Evolutionary conservation across 2,113 vertebrate genomes (phyloP), one percentile per base, ranked within the genome.

Genomic region (Atlantisia rogersi): DNA sequence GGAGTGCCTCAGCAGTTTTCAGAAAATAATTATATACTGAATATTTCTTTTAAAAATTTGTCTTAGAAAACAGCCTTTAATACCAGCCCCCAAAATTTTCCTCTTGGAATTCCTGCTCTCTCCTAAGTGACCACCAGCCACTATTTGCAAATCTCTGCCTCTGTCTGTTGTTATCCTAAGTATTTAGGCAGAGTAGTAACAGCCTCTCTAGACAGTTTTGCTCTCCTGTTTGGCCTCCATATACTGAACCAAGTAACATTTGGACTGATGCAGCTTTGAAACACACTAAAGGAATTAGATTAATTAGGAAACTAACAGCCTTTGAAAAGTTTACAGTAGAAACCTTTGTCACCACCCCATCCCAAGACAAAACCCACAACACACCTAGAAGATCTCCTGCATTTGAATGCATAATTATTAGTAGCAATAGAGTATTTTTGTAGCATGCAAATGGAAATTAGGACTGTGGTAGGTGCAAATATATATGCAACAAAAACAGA

Each of bases 271-370:
- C 25, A 93, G 40, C 67, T 64, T 62, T 69, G n/a, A 80, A 93
- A 88, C 14, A 80, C 78, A 32, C 40, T 79, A 58, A 8, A 76
- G 63, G 29, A 91, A 90, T 93, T 77, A 93, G 28, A 92, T 82
- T 77, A 80, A 85, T 90, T 92, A 74, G 75, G 18, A 88, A 95
- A 82, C 63, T 59, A 85, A 76, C 58, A 90, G 70, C n/a, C 50
- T 95, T 65, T 90, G 79, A 80, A 91, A 83, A 86, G 22, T 39
- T 85, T 88, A 28, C 16, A 37, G 16, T 25, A 82, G 62, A 94
- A 94, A 69, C 17, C 53, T 80, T 71, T 83, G 63, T 40, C 46
- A 88, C 25, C n/a, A 58, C 6, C 10, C 22, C 26, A 56, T 86
- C 63, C 55, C 68, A 83, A 80, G 71, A 69, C 22, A 92, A 93